Percentiles rank a stretch among this genome's conserved stretches.
Evolutionary conservation across 1,140 invertebrate species (phyloP).

Genomic region (Ceratosolen solmsi): DNA sequence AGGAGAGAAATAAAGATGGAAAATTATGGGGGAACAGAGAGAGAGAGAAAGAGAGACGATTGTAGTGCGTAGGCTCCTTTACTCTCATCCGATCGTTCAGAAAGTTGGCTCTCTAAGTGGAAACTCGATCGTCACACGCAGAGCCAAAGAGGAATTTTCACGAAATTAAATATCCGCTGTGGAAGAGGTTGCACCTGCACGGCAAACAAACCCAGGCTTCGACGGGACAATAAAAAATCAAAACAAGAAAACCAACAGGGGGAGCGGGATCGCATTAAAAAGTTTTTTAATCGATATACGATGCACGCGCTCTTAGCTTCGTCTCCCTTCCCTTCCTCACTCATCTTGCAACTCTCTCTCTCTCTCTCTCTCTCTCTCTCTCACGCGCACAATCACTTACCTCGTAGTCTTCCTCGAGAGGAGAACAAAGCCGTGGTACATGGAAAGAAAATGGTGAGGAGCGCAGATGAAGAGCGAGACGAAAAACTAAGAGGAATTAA

Average conservation of each 20-base stretch:
- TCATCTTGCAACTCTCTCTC: background rate
- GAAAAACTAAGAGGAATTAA: constrained; percentile 58
- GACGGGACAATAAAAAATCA: constrained; percentile 65
- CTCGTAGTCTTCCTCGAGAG: background rate
- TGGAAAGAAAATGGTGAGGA: background rate
- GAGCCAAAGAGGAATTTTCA: constrained; percentile 54
- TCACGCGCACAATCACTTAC: background rate
- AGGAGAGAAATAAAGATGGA: too few relatives aligned
- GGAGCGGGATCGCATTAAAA: constrained; percentile 67
- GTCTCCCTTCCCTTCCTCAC: too few relatives aligned
- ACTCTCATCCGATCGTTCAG: constrained; percentile 45
- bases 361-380: background rate
- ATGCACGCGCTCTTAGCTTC: constrained; percentile 54
- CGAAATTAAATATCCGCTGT: constrained; percentile 68
- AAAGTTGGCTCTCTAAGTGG: constrained; percentile 61
- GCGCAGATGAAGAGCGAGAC: constrained; percentile 34
- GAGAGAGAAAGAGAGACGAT: too few relatives aligned
- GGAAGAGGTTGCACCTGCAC: constrained; percentile 49
- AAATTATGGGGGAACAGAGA: too few relatives aligned
- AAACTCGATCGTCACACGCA: constrained; percentile 48
- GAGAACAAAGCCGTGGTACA: too few relatives aligned
- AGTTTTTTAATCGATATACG: constrained; percentile 71
- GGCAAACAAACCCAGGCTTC: background rate
- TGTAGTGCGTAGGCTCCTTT: too few relatives aligned
- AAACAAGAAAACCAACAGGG: constrained; percentile 65